Evolutionary conservation across 2,888 invertebrate species (phyloP).

Genomic region (Agriopis leucophaearia): DNA sequence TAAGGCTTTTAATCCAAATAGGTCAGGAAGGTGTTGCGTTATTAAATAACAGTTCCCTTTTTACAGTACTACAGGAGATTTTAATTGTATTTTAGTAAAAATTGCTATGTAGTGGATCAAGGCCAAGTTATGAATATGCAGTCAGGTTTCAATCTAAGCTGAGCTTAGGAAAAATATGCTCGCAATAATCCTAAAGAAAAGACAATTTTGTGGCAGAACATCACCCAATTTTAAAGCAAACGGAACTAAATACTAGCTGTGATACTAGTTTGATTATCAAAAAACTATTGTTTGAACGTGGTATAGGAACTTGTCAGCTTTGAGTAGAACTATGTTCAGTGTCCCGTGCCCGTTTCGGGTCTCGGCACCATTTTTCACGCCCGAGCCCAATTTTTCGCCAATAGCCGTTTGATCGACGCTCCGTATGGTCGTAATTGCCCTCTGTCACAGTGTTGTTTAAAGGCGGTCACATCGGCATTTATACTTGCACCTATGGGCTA

Average conservation of each 20-base stretch:
- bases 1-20: slow-evolving; percentile 38
- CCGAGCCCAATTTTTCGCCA: slow-evolving; percentile 54
- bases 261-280: neutral
- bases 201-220: too few relatives aligned
- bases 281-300: neutral
- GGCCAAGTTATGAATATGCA: too few relatives aligned
- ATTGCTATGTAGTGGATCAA: neutral
- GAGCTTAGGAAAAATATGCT: too few relatives aligned
- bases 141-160: too few relatives aligned
- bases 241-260: neutral
- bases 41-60: slow-evolving; percentile 26
- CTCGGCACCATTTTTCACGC: slow-evolving; percentile 43
- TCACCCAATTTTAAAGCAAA: too few relatives aligned
- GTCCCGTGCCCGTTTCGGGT: slow-evolving; percentile 35
- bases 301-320: neutral
- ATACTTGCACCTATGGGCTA: slow-evolving; percentile 1
- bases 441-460: slow-evolving; percentile 60
- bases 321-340: slow-evolving; percentile 5
- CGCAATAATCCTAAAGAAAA: too few relatives aligned
- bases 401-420: slow-evolving; percentile 55
- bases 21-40: slow-evolving; percentile 38
- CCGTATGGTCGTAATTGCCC: slow-evolving; percentile 56
- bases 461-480: slow-evolving; percentile 47
- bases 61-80: neutral
- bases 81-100: neutral